Conservation (phyloP, 2,797 vertebrate species). For the Notolepis coatsorum region DNA sequence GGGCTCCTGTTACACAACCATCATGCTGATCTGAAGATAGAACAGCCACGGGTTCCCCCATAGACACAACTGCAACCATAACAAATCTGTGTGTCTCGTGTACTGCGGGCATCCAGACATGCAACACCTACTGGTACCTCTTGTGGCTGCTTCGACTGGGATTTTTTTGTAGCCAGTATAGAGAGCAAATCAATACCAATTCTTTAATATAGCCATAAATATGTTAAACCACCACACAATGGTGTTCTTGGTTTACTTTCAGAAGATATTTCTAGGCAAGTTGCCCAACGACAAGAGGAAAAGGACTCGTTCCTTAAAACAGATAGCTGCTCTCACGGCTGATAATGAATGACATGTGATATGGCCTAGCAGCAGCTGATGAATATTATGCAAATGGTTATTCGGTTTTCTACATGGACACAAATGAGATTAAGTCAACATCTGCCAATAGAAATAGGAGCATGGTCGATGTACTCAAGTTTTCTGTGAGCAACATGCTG, state of each 20-base stretch:
- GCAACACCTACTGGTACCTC: background rate
- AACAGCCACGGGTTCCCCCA: constrained; percentile 29
- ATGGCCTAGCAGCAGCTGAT: no score
- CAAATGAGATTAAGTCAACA: no score
- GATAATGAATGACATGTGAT: no score
- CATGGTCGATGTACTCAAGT: no score
- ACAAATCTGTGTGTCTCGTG: constrained; percentile 37
- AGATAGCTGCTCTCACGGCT: no score
- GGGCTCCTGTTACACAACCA: constrained; percentile 57
- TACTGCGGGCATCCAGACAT: constrained; percentile 12
- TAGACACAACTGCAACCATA: constrained; percentile 16
- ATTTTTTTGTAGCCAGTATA: background rate
- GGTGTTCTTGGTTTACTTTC: no score
- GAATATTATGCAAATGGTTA: no score
- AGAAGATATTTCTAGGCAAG: no score
- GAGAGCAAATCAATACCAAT: background rate
- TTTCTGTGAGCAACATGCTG: constrained; percentile 9
- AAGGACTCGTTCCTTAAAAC: no score
- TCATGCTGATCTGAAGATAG: constrained; percentile 48
- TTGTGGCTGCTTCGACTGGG: background rate
- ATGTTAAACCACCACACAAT: background rate
- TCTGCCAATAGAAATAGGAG: constrained; percentile 36
- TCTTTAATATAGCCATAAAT: background rate
- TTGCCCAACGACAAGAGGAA: no score
- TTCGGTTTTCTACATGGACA: no score